Evolutionary conservation across 2,888 invertebrate species (phyloP), one percentile per base, ranked within the genome.

Genomic region (Zaprionus obscuricornis): DNA sequence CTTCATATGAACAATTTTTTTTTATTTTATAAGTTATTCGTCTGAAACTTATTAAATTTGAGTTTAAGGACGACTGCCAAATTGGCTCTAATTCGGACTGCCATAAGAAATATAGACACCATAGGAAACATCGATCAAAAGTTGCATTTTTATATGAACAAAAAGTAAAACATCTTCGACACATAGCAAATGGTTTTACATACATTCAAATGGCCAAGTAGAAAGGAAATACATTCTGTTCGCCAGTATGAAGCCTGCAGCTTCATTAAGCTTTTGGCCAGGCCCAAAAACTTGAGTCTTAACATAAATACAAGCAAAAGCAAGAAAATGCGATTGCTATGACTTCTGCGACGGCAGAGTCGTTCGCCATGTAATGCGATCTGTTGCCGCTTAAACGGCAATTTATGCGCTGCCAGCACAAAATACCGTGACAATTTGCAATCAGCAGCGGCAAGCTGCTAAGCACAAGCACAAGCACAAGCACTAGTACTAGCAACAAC

Each of bases 371-470:
- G 78, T 63, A 72, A 77, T 74, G 59, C 70, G 65, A 77, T 68
- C 60, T 66, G 55, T 10, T 39, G 45, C 34, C 66, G 73, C 72
- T 83, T 83, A 76, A 83, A 79, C 78, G 71, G 64, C 75, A 79
- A 83, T 85, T 84, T 83, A 84, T 85, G 84, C 72, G 85, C 79
- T 74, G 72, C 81, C 76, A 55, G 84, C 74, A 46, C 42, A 72
- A 82, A 79, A 82, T 79, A 78, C 84, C 77, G 79, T 85, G 84
- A 84, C 84, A 84, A 84, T 85, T 86, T 69, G 82, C 86, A 82
- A 86, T 84, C 86, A 82, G 71, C 75, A 55, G 60, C 64, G 50
- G 55, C 63, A 39, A 46, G 42, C 69, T 56, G 37, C 51, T 33
- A 34, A 29, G 39, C 55, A 34, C 37, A n/a, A 46, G 37, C 39